A percentile compares a stretch with the other conserved stretches of the same genome.
Conservation (phyloP, 2,113 vertebrate genomes). For the Osmerus mordax region DNA sequence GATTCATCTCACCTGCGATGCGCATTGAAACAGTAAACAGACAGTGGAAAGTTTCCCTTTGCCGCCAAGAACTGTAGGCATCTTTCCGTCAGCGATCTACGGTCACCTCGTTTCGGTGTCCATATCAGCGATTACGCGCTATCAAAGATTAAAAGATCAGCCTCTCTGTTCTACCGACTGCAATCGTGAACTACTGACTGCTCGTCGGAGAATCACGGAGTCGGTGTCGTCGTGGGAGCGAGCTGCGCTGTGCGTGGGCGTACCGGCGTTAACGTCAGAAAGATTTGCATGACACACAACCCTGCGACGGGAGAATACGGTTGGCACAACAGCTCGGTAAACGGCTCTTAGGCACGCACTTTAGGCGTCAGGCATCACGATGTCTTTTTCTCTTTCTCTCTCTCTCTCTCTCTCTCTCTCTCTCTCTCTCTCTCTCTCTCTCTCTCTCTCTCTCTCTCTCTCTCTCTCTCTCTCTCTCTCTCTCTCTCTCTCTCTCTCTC, state of each 20-base stretch:
- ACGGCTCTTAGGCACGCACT: not conserved
- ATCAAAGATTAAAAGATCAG: not conserved
- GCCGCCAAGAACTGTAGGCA: conserved; percentile 65
- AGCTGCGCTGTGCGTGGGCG: not conserved
- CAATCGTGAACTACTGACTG: no score
- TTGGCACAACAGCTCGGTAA: not conserved
- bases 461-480: no score
- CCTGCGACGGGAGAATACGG: not conserved
- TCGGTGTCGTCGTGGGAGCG: not conserved
- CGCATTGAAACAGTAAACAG: conserved; percentile 64
- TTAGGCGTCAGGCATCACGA: not conserved
- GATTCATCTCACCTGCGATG: conserved; percentile 63
- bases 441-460: no score
- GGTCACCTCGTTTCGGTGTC: conserved; percentile 49
- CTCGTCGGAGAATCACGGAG: not conserved
- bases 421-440: no score
- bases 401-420: no score
- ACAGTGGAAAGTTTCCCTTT: conserved; percentile 69
- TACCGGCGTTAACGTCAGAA: not conserved
- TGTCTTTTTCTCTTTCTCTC: no score
- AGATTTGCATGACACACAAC: conserved; percentile 2
- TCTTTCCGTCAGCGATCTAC: conserved; percentile 63
- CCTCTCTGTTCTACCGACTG: conserved; percentile 2
- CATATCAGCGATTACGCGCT: conserved; percentile 57
- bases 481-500: no score